Base-by-base conservation (phyloP, 2,888 invertebrate genomes). In the Xanthostigma xanthostigma region DNA sequence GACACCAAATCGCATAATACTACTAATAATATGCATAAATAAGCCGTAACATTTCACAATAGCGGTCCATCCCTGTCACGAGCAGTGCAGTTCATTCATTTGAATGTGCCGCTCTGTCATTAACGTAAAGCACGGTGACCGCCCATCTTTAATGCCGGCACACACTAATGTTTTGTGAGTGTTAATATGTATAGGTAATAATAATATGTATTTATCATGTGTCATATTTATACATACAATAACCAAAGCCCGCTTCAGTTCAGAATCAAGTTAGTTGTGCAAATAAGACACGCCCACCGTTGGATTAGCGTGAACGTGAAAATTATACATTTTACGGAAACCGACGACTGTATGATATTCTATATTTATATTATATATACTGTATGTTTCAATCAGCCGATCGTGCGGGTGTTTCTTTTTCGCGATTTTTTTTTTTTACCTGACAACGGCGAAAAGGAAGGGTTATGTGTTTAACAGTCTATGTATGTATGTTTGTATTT, bases 291-390 rank as follows among this genome's bases (percentile, higher is more conserved):
- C 40, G 46, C 46, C 46, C 17, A 35, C 41, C 27, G 27, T 27
- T 33, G 41, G 46, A 46, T 46, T 41, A 46, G 46, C 46, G 46
- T 46, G 46, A 46, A 46, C 41, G 46, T 46, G 46, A 46, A 46
- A 46, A 46, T 46, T 46, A 46, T 46, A 46, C 40, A 46, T 46
- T 46, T 46, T 46, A 46, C 41, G 41, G 34, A 46, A 46, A 46
- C 36, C 27, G 27, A 27, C 27, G 6, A 27, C 27, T 27, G 27
- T 6, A 27, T 27, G 27, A 27, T 27, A 27, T 27, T 27, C 27
- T 27, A 27, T 27, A 6, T 27, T 27, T 27, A 27, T 27, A 27
- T 6, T 27, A 6, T 27, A 6, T 17, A 17, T 27, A 27, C 27
- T 27, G 27, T 27, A 6, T 27, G 27, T 27, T 6, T 27, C 6